Conservation (phyloP, 2,113 vertebrate species). For the Catharus fuscescens region DNA sequence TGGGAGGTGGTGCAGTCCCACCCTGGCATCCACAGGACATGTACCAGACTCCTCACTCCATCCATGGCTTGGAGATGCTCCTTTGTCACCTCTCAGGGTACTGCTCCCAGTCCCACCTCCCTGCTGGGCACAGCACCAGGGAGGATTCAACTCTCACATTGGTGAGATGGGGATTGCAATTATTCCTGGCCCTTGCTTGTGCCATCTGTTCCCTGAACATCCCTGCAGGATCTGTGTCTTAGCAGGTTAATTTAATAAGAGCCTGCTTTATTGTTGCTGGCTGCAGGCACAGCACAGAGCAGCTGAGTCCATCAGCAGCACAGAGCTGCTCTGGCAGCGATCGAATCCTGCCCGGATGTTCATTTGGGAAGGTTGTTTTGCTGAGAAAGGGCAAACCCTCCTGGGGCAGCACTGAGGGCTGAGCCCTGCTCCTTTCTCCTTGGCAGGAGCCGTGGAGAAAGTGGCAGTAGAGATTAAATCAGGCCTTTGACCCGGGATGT, state of each 20-base stretch:
- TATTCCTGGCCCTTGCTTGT: neutral
- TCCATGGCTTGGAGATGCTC: neutral
- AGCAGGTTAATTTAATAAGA: conserved; percentile 48
- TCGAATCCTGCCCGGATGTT: neutral
- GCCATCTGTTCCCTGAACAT: neutral
- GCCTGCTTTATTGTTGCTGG: conserved; percentile 18
- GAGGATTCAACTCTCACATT: neutral
- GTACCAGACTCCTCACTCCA: neutral
- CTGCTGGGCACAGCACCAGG: neutral
- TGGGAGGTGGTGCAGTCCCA: neutral
- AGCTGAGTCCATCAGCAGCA: neutral
- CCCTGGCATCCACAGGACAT: accelerated
- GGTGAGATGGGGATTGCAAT: neutral
- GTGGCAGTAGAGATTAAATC: neutral
- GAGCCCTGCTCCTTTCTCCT: neutral
- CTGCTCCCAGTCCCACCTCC: neutral
- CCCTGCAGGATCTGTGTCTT: conserved; percentile 33
- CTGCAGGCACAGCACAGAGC: neutral
- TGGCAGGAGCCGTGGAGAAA: neutral
- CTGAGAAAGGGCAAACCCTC: neutral
- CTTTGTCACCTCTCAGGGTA: neutral
- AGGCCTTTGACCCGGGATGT: neutral
- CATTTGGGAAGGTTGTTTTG: neutral
- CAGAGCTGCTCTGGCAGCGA: neutral
- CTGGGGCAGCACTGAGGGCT: neutral